Base-by-base conservation (phyloP, 2,888 invertebrate species). In the Xestobium rufovillosum region DNA sequence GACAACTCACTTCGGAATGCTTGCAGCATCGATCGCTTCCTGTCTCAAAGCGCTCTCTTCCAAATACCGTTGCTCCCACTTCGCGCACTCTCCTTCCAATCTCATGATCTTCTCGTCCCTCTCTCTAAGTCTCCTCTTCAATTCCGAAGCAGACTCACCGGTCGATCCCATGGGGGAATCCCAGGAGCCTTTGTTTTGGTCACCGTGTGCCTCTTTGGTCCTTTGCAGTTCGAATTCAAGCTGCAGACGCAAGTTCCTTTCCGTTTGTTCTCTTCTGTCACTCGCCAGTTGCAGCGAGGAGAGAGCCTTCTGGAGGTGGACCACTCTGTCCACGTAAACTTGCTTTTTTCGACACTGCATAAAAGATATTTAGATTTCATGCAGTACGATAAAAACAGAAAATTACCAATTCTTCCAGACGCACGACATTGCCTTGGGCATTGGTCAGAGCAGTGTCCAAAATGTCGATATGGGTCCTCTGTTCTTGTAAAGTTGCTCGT, bases 391-490 rank as follows among this genome's bases (percentile, higher is more conserved):
- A n/a, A n/a, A n/a, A n/a, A n/a, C n/a, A n/a, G n/a, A n/a, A n/a
- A n/a, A n/a, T n/a, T n/a, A n/a, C 87, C 74, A 91, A 89, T 60
- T 90, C 89, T 65, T 92, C 91, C 1, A 91, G 71, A 13, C 85
- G 74, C 33, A 88, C 82, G 28, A 91, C 85, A 63, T 89, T 89
- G 39, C 83, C 78, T 66, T 92, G 92, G 3, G 91, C 90, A 66
- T 89, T 91, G 36, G 85, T 86, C 44, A 94, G 73, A 36, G 92
- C 92, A 14, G 84, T 88, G 61, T 94, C 91, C 34, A 94, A 72
- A 52, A 94, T 89, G 55, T 89, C 90, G 59, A 92, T 91, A 64
- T 92, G 91, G 14, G 86, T 89, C 43, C 91, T 73, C 60, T 92
- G 92, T 58, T 94, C 92, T 60, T 90, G 87, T 42, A 92, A 66